A percentile compares a stretch with the other conserved stretches of the same genome.
Evolutionary conservation across 2,888 invertebrate species (phyloP).

Genomic region (Calameuta idolon): DNA sequence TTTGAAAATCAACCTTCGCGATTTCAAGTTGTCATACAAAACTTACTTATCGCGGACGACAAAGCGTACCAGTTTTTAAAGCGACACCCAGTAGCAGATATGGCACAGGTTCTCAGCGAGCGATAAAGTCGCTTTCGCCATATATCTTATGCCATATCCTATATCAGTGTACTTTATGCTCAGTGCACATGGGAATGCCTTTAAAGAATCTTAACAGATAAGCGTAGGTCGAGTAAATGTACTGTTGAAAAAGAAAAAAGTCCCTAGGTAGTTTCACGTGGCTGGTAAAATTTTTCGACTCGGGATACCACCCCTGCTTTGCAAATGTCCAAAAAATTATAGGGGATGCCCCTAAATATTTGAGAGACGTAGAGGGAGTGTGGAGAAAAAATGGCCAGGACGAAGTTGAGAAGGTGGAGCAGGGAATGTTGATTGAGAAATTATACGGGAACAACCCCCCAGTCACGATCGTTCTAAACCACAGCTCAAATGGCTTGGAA

Average conservation of each 20-base stretch:
- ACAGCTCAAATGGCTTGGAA: slow-evolving; percentile 17
- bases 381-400: not conserved
- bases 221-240: not conserved
- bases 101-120: not conserved
- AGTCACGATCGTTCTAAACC: slow-evolving; percentile 5
- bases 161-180: not conserved
- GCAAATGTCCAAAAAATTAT: not conserved
- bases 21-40: not conserved
- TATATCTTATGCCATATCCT: not conserved
- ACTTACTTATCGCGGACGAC: not conserved
- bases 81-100: not conserved
- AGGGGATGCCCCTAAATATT: not conserved
- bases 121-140: not conserved
- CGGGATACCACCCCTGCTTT: not conserved
- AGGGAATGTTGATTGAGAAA: slow-evolving; percentile 24
- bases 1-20: not conserved
- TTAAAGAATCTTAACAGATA: not conserved
- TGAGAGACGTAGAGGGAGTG: not conserved
- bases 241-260: not conserved
- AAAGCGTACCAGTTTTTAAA: not conserved
- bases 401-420: not conserved
- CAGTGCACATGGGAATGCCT: not conserved
- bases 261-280: not conserved
- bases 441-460: slow-evolving; percentile 19
- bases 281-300: not conserved